These are phyloP conservation scores for Phalanger gymnotis DNA, from an alignment of 2,797 vertebrate genomes.

Conservation along the genomic window DNA sequence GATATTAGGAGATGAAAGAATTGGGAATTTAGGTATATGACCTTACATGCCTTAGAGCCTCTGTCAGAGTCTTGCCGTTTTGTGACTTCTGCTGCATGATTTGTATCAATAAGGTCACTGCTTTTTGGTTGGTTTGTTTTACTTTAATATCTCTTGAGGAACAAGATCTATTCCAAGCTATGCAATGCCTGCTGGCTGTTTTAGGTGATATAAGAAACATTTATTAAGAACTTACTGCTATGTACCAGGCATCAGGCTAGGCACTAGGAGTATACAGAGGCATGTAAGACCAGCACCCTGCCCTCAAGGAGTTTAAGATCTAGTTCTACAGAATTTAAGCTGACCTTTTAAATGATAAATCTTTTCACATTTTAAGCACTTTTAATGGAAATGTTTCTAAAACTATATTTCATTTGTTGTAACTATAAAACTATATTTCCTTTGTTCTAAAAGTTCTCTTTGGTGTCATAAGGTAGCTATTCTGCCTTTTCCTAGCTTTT, in stretches of 20 bases:
- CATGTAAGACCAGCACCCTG: neutral
- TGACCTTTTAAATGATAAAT: conserved; percentile 1
- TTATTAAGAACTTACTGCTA: neutral
- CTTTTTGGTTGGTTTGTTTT: neutral
- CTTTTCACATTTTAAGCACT: neutral
- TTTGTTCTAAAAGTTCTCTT: neutral
- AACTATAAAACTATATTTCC: conserved; percentile 16
- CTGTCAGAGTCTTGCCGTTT: conserved; percentile 57
- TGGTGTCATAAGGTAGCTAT: too few relatives aligned
- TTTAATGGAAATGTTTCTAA: conserved; percentile 38
- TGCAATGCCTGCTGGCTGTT: neutral
- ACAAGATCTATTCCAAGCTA: neutral
- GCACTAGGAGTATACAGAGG: neutral
- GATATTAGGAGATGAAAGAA: conserved; percentile 37
- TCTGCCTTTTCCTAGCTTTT: too few relatives aligned
- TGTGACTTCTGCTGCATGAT: conserved; percentile 39
- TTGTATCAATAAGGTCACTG: conserved; percentile 40
- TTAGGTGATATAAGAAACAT: neutral
- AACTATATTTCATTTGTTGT: conserved; percentile 2
- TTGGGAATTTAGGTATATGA: conserved; percentile 16
- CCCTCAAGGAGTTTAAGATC: neutral
- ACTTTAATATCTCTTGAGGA: neutral
- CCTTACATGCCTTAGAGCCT: conserved; percentile 47
- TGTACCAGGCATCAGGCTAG: neutral
- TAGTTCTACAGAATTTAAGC: conserved; percentile 1